phyloP scores from a whole-genome alignment of 1,140 invertebrate genomes.

The Holcopasites calliopsidis region DNA sequence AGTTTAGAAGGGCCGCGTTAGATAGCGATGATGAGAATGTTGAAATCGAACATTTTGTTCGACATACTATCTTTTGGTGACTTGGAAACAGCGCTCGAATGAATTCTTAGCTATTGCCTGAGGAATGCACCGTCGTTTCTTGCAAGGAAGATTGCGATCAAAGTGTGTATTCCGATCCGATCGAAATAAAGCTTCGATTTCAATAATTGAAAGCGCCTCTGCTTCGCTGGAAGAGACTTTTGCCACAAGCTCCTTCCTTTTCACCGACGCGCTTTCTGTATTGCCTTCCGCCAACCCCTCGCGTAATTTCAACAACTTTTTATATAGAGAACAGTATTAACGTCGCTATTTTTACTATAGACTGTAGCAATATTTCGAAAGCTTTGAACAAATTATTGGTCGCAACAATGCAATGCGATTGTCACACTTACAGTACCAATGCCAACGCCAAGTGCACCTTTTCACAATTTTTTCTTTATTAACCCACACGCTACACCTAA shows the following conservation, averaged over 20 bases:
- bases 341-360: no score
- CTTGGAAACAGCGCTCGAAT: slow-evolving; percentile 61
- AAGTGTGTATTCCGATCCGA: not conserved
- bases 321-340: not conserved
- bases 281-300: not conserved
- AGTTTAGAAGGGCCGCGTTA: slow-evolving; percentile 40
- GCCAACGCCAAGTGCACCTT: no score
- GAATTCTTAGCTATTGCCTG: slow-evolving; percentile 54
- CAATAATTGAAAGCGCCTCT: not conserved
- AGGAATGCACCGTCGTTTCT: slow-evolving; percentile 53
- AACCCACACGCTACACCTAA: not conserved
- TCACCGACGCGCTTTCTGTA: slow-evolving; percentile 27
- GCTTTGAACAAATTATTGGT: not conserved
- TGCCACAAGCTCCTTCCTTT: not conserved
- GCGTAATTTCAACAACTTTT: slow-evolving; percentile 3
- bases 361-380: not conserved
- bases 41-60: slow-evolving; percentile 20
- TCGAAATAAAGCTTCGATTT: not conserved
- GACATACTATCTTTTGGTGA: slow-evolving; percentile 36
- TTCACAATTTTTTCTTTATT: not conserved
- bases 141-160: slow-evolving; percentile 54
- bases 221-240: slow-evolving; percentile 30
- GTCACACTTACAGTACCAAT: no score
- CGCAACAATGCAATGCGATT: not conserved
- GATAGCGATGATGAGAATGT: slow-evolving; percentile 45